These are phyloP conservation scores for Dicerorhinus sumatrensis DNA, from an alignment of 2,113 vertebrate genomes.

Conservation along the genomic window DNA sequence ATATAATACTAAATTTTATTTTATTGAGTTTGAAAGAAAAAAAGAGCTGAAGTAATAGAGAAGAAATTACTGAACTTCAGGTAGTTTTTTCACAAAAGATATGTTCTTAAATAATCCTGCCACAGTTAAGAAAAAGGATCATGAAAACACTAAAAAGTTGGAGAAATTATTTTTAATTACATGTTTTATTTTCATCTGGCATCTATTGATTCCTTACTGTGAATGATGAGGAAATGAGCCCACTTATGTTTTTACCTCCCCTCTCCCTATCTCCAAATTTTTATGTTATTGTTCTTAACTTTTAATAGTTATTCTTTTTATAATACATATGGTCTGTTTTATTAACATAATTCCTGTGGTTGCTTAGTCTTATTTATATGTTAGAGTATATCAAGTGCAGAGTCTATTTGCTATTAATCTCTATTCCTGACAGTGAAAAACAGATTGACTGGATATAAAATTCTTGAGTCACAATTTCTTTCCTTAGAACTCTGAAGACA, in stretches of 20 bases:
- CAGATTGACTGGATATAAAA: neutral
- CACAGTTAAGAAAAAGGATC: neutral
- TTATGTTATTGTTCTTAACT: neutral
- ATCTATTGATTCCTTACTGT: neutral
- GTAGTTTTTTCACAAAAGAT: neutral
- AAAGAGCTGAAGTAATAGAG: neutral
- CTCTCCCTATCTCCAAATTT: neutral
- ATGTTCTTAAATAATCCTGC: neutral
- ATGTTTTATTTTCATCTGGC: neutral
- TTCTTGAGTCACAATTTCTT: neutral
- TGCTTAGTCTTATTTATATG: neutral
- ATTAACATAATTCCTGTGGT: neutral
- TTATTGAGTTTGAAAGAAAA: constrained; percentile 13
- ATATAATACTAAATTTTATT: constrained; percentile 24
- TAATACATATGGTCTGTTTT: neutral
- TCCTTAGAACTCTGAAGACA: neutral
- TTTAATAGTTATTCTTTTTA: neutral
- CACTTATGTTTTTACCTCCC: neutral
- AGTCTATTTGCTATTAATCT: neutral
- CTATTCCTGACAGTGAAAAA: neutral
- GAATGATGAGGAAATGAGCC: neutral
- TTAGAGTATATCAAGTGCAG: neutral
- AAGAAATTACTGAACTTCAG: neutral
- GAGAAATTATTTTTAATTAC: neutral
- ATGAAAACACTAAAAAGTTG: neutral